These are phyloP conservation scores for Melanogrammus aeglefinus DNA, from an alignment of 2,797 vertebrate genomes.

Conservation along the genomic window DNA sequence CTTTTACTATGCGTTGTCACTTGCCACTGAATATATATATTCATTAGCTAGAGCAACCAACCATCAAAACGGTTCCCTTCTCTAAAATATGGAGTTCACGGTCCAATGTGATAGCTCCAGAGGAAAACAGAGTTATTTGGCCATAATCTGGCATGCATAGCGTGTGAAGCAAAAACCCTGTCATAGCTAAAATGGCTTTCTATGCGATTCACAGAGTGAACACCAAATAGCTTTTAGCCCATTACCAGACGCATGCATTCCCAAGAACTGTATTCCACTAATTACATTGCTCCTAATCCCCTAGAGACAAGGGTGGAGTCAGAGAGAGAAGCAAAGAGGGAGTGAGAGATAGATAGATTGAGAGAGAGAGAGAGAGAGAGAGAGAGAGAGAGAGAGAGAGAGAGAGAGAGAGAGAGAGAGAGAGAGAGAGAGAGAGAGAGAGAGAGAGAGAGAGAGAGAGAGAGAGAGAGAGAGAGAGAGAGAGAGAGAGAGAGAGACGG, in stretches of 20 bases:
- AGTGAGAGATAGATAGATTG: neutral
- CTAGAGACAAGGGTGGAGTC: slow-evolving; percentile 30
- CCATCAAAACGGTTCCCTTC: slow-evolving; percentile 1
- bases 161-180: neutral
- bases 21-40: neutral
- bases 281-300: slow-evolving; percentile 54
- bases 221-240: slow-evolving; percentile 32
- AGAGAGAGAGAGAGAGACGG: slow-evolving; percentile 17
- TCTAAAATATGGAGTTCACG: neutral
- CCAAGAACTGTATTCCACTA: slow-evolving; percentile 40
- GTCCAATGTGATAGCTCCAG: neutral
- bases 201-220: slow-evolving; percentile 33
- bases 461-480: slow-evolving; percentile 1
- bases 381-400: neutral
- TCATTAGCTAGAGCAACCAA: neutral
- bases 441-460: slow-evolving; percentile 11
- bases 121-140: neutral
- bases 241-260: slow-evolving; percentile 38
- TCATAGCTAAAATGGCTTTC: slow-evolving; percentile 35
- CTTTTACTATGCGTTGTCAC: neutral
- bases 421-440: slow-evolving; percentile 3
- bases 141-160: slow-evolving; percentile 6
- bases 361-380: too few species aligned
- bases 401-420: neutral
- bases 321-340: neutral